These are phyloP conservation scores for Acrobasis consociella DNA, from an alignment of 2,888 invertebrate species.

Conservation along the genomic window DNA sequence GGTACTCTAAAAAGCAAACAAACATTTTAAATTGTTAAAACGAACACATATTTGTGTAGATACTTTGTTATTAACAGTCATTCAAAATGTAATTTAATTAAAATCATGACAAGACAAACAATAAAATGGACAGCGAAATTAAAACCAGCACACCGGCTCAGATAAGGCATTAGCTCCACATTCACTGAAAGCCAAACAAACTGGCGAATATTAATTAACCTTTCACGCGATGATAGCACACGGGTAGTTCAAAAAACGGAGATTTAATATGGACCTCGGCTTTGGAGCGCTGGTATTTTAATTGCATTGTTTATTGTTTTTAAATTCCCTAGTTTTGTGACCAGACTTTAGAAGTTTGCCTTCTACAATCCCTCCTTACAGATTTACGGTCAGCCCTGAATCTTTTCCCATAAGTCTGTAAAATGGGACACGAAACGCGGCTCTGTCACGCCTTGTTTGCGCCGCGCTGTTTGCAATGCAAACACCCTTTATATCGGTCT, in stretches of 20 bases:
- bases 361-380: too few species aligned
- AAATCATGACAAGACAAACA: background rate
- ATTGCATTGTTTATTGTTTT: background rate
- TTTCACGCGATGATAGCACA: slow-evolving; percentile 43
- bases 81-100: background rate
- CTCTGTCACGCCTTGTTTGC: slow-evolving; percentile 15
- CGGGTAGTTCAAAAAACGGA: background rate
- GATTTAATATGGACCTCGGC: background rate
- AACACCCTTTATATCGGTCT: slow-evolving; percentile 24
- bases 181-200: slow-evolving; percentile 46
- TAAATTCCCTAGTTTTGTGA: background rate
- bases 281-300: background rate
- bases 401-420: background rate
- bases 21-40: background rate
- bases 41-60: background rate
- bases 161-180: background rate
- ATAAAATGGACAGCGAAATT: background rate
- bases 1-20: background rate
- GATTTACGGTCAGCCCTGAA: background rate
- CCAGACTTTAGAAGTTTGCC: background rate
- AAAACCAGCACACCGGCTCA: slow-evolving; percentile 17
- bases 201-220: slow-evolving; percentile 56
- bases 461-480: slow-evolving; percentile 25
- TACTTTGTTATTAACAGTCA: background rate
- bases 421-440: slow-evolving; percentile 10